A percentile compares a stretch with the other conserved stretches of the same genome.
phyloP scores from a whole-genome alignment of 2,888 invertebrate genomes.

The Argyresthia goedartella region DNA sequence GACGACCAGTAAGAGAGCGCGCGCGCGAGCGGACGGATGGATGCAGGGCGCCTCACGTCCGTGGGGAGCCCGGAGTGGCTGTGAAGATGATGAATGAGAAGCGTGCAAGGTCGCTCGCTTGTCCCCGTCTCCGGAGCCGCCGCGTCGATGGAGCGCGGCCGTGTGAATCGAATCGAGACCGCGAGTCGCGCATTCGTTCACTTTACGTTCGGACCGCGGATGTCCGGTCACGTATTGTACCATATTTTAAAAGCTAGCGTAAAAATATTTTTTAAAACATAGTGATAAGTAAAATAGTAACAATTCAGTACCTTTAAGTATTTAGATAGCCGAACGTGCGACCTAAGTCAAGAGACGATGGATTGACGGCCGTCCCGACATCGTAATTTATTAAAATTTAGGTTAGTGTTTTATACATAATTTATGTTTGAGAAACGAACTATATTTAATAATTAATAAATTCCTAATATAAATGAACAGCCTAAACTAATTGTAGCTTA shows the following conservation, averaged over 20 bases:
- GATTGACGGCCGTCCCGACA: constrained; percentile 69
- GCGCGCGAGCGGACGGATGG: constrained; percentile 34
- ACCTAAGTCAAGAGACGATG: constrained; percentile 69
- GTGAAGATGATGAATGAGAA: constrained; percentile 22
- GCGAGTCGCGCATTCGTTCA: constrained; percentile 62
- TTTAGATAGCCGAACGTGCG: constrained; percentile 69
- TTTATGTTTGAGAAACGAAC: constrained; percentile 52
- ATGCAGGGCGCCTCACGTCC: constrained; percentile 51
- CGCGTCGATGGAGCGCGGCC: constrained; percentile 46
- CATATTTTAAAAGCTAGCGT: constrained; percentile 61
- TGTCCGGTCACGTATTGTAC: constrained; percentile 61
- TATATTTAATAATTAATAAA: constrained; percentile 60
- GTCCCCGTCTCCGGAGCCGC: constrained; percentile 61
- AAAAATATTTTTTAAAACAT: constrained; percentile 46
- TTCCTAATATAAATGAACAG: constrained; percentile 46
- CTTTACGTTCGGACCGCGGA: constrained; percentile 59
- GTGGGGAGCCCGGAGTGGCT: constrained; percentile 30
- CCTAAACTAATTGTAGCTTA: constrained; percentile 42
- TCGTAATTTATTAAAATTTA: constrained; percentile 68
- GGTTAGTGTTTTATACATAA: constrained; percentile 55
- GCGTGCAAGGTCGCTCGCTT: constrained; percentile 54
- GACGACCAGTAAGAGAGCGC: constrained; percentile 23
- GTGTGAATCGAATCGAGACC: constrained; percentile 61
- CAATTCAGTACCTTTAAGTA: constrained; percentile 60
- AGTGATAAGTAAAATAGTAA: constrained; percentile 59